Evolutionary conservation across 2,888 invertebrate genomes (phyloP).

Genomic region (Maniola hyperantus): DNA sequence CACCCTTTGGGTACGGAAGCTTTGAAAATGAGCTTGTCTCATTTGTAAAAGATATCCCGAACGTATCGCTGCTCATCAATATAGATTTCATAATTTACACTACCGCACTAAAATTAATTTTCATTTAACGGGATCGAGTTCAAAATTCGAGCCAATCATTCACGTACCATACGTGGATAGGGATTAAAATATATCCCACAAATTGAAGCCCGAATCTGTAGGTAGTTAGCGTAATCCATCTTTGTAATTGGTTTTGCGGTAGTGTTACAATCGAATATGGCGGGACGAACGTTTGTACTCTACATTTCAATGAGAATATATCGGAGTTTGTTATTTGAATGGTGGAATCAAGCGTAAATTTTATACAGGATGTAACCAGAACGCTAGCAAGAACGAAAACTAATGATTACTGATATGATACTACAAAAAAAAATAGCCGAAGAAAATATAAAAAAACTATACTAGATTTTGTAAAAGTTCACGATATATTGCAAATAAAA

Average conservation of each 20-base stretch:
- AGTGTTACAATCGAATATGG: constrained; percentile 41
- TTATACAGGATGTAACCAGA: no score
- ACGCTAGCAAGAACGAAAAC: no score
- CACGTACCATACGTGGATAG: constrained; percentile 65
- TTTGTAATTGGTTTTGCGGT: constrained; percentile 71
- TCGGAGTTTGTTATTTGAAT: neutral
- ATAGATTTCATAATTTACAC: constrained; percentile 10
- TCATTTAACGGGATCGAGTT: constrained; percentile 53
- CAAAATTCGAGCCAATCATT: constrained; percentile 56
- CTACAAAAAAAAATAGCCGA: no score
- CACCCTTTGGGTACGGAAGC: no score
- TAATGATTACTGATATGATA: no score
- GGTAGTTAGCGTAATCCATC: constrained; percentile 69
- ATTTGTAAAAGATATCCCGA: neutral
- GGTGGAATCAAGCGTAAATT: neutral
- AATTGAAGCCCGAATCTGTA: constrained; percentile 69
- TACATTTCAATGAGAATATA: constrained; percentile 21
- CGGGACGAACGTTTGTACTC: constrained; percentile 18
- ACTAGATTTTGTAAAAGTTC: no score
- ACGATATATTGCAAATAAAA: no score
- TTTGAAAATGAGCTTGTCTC: neutral
- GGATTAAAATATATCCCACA: constrained; percentile 76
- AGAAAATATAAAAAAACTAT: no score
- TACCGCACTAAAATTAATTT: constrained; percentile 39
- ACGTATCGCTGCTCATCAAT: neutral